These are phyloP conservation scores for Thymelicus sylvestris DNA, from an alignment of 2,888 invertebrate species.

Conservation along the genomic window DNA sequence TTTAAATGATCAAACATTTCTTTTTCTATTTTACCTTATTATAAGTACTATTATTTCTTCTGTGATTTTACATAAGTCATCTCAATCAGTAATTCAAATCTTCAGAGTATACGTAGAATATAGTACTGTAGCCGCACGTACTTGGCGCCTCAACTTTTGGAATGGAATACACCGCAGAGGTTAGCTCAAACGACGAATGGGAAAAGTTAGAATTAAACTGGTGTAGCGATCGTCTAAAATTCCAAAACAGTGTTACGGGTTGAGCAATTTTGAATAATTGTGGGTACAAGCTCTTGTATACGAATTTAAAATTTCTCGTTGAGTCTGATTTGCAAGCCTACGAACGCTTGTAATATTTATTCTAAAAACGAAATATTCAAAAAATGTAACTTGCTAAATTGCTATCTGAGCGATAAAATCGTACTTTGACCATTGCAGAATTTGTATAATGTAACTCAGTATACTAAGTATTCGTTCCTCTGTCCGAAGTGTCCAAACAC, in stretches of 20 bases:
- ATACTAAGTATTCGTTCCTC: no score
- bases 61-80: no score
- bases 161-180: slow-evolving; percentile 21
- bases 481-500: no score
- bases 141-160: slow-evolving; percentile 5
- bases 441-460: no score
- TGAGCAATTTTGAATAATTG: slow-evolving; percentile 8
- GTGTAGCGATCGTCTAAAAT: slow-evolving; percentile 2
- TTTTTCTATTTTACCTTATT: no score
- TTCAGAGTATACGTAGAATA: not conserved
- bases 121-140: not conserved
- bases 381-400: no score
- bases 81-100: not conserved
- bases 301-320: not conserved
- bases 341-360: no score
- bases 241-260: not conserved
- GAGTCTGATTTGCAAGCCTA: not conserved
- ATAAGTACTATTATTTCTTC: no score
- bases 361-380: no score
- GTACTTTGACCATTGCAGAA: no score
- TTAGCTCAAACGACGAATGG: slow-evolving; percentile 28
- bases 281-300: not conserved
- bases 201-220: slow-evolving; percentile 22
- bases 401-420: no score
- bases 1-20: no score